Evolutionary conservation across 1,140 invertebrate species (phyloP), one percentile per base, ranked within the genome.

Genomic region (Drosophila ananassae): DNA sequence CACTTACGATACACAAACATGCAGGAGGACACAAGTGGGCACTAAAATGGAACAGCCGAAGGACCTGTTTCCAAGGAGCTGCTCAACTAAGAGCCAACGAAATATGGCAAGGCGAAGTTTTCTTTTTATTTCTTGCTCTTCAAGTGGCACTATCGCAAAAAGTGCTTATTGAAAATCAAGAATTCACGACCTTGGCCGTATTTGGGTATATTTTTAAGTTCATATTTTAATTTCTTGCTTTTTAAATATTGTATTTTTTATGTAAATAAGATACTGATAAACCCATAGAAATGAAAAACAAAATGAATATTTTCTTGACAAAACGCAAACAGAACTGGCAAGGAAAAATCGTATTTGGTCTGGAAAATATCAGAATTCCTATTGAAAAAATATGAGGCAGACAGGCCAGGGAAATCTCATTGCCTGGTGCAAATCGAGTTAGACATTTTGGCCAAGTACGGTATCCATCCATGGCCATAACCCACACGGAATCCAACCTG

Each of bases 1-100:
- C 80, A 89, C 76, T 78, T 87, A 67, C 56, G 59, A 83, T 74
- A 75, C 61, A 79, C 51, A 72, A 58, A 67, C 53, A 59, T 9
- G 39, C 25, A 30, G 41, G n/a, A 8, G 32, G 46, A 41, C 22
- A 68, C 51, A 75, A 81, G 77, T 81, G 77, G 59, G 60, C 74
- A 78, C 44, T 58, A 66, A 77, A 73, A 78, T 52, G 39, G 52
- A 76, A 62, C 72, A 73, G 54, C 34, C 59, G 51, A 12, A 53
- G 63, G 53, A 44, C 22, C 48, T 68, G 44, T n/a, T 47, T 21
- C 10, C 44, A 76, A 61, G 48, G 28, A 52, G 48, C 39, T 12
- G 46, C 58, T 47, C 30, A 64, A 47, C 66, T 48, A 34, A 30
- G 25, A 25, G 52, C 17, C 51, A 24, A 39, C 10, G 12, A 39